These are phyloP conservation scores for Allacma fusca DNA, from an alignment of 2,888 invertebrate species.

Conservation along the genomic window DNA sequence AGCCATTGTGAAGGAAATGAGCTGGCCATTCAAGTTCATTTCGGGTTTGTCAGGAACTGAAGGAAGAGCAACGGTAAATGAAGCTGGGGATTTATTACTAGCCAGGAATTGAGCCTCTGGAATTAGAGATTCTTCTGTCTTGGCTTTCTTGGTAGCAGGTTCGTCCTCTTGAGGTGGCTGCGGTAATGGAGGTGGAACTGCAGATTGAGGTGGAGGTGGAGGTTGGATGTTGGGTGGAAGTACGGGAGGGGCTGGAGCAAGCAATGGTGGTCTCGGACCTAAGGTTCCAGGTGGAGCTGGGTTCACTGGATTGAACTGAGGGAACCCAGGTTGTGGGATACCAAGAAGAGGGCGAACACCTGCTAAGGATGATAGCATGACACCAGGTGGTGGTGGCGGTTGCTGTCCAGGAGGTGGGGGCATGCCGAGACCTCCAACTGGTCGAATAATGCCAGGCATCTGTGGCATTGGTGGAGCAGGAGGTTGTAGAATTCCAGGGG, in stretches of 20 bases:
- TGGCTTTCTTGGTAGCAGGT: slow-evolving; percentile 83
- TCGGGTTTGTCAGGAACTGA: slow-evolving; percentile 86
- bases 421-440: slow-evolving; percentile 60
- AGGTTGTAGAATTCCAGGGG: slow-evolving; percentile 53
- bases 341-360: slow-evolving; percentile 56
- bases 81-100: slow-evolving; percentile 78
- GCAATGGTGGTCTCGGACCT: slow-evolving; percentile 68
- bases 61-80: slow-evolving; percentile 84
- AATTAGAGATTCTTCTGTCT: slow-evolving; percentile 86
- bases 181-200: slow-evolving; percentile 37
- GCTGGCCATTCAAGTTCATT: slow-evolving; percentile 94
- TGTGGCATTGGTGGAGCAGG: slow-evolving; percentile 62
- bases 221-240: slow-evolving; percentile 65
- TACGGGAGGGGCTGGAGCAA: slow-evolving; percentile 65
- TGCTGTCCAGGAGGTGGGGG: slow-evolving; percentile 64
- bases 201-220: slow-evolving; percentile 65
- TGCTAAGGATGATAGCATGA: slow-evolving; percentile 33
- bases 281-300: slow-evolving; percentile 54
- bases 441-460: slow-evolving; percentile 63
- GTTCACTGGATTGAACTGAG: slow-evolving; percentile 54
- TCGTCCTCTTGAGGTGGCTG: slow-evolving; percentile 77
- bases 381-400: slow-evolving; percentile 39
- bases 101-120: slow-evolving; percentile 84
- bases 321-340: slow-evolving; percentile 54
- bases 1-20: slow-evolving; percentile 78